Percentiles rank a stretch among this genome's conserved stretches.
Evolutionary conservation across 2,113 vertebrate species (phyloP).

Genomic region (Mionectes macconnelli): DNA sequence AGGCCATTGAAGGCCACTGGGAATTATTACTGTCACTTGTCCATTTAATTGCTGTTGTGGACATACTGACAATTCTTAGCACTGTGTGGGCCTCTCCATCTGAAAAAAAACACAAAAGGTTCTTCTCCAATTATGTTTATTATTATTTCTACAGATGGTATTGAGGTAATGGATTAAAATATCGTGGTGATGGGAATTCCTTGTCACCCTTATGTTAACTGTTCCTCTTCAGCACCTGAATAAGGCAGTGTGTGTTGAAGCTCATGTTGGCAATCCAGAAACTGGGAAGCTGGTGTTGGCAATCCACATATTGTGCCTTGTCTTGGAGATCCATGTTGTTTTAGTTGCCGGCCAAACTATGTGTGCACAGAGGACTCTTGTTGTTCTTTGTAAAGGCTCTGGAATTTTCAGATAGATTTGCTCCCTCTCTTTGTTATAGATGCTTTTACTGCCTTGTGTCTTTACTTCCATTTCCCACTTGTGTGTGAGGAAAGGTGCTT

Average conservation of each 20-base stretch:
- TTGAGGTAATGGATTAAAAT: neutral
- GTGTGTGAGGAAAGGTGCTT: neutral
- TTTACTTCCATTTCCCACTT: neutral
- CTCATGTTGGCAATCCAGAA: neutral
- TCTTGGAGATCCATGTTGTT: neutral
- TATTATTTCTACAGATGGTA: neutral
- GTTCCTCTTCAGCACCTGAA: neutral
- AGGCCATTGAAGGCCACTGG: neutral
- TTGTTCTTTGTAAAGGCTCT: neutral
- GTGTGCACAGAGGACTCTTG: rapidly evolving
- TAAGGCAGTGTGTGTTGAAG: neutral
- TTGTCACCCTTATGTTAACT: neutral
- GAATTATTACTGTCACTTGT: neutral
- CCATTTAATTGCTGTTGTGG: neutral
- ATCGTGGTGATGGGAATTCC: neutral
- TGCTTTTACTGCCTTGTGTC: neutral
- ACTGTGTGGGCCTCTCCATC: neutral
- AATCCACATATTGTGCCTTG: neutral
- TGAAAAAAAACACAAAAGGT: neutral
- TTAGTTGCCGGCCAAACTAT: neutral
- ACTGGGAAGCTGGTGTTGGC: neutral
- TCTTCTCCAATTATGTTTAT: no score
- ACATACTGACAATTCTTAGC: neutral
- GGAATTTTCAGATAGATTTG: neutral
- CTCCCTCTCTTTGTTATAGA: neutral